phyloP scores from a whole-genome alignment of 2,113 vertebrate species.

The Thinocorus orbignyianus region DNA sequence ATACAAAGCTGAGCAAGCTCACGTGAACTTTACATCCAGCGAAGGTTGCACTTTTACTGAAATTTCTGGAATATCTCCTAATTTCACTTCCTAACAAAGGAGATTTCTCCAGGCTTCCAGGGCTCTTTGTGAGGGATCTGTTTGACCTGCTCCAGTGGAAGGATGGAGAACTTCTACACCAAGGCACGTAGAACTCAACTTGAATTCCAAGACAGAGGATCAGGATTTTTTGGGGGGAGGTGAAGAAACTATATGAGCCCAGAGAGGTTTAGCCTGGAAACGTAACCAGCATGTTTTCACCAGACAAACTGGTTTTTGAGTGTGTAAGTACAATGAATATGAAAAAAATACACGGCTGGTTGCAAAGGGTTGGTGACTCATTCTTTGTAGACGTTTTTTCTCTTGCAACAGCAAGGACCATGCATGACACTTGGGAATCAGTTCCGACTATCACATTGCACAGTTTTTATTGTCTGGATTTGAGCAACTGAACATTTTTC shows the following conservation, averaged over 20 bases:
- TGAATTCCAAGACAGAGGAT: neutral
- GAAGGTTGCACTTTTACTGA: neutral
- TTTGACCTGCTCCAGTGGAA: neutral
- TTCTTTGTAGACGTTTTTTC: neutral
- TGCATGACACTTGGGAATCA: neutral
- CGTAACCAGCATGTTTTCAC: neutral
- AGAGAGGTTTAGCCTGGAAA: neutral
- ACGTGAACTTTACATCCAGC: neutral
- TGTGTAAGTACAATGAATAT: neutral
- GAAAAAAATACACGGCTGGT: accelerated
- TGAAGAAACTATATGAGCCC: neutral
- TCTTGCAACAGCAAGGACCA: neutral
- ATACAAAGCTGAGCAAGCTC: neutral
- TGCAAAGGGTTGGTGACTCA: neutral
- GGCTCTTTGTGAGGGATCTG: neutral
- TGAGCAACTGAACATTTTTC: neutral
- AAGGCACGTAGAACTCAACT: neutral
- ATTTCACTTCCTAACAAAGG: neutral
- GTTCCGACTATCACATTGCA: neutral
- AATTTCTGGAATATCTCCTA: neutral
- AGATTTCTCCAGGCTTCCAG: neutral
- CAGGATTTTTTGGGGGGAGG: neutral
- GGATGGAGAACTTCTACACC: neutral
- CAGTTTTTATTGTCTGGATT: neutral
- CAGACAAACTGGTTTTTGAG: neutral